Conservation (phyloP, 2,797 vertebrate genomes). For the Anguilla obscura region DNA sequence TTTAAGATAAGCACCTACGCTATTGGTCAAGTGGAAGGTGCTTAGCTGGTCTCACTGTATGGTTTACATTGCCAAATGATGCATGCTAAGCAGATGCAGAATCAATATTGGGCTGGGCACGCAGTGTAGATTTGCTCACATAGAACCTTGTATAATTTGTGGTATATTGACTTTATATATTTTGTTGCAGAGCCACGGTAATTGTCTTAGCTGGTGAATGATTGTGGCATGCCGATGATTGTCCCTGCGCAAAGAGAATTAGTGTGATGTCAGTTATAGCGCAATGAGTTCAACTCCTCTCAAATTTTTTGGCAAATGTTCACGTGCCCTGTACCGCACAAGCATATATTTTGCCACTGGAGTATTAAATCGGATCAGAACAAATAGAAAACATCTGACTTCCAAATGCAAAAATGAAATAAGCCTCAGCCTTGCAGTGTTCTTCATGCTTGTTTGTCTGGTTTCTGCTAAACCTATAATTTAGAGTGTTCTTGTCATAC, state of each 20-base stretch:
- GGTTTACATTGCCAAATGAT: not conserved
- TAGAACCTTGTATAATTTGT: not conserved
- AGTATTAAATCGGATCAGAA: not conserved
- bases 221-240: not conserved
- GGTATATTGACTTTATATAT: not conserved
- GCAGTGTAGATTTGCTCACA: not conserved
- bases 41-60: not conserved
- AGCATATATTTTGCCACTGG: not conserved
- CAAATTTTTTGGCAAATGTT: not conserved
- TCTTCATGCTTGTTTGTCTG: constrained; percentile 12
- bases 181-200: not conserved
- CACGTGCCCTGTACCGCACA: not conserved
- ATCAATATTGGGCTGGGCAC: not conserved
- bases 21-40: not conserved
- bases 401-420: not conserved
- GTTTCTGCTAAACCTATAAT: constrained; percentile 8
- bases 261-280: not conserved
- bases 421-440: constrained; percentile 33
- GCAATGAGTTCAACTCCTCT: not conserved
- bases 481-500: not conserved
- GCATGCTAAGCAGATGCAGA: not conserved
- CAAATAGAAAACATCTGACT: not conserved
- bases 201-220: not conserved
- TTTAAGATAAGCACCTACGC: not conserved
- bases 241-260: not conserved